Base-by-base conservation (phyloP, 2,113 vertebrate genomes). In the Lepisosteus osseus region DNA sequence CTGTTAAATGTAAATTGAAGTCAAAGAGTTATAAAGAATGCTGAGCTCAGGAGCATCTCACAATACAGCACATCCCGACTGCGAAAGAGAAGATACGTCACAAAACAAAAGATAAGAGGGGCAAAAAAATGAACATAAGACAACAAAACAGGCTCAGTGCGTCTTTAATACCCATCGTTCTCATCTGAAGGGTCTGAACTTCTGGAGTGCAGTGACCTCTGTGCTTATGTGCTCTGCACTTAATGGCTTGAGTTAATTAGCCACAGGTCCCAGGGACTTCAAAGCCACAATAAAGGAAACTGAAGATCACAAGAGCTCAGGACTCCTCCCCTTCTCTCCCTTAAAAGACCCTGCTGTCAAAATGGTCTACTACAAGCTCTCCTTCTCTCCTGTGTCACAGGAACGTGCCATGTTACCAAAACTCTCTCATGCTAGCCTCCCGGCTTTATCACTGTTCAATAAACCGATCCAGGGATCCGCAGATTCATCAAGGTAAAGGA, bases 171-270 rank as follows among this genome's bases (percentile, higher is more conserved):
- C 47, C 1, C 1, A 9, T 9, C 47, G 9, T 51, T 51, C 47
- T 3, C 47, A 9, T 51, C 47, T 51, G 47, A 51, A 51, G 47
- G 47, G 47, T 77, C 69, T 71, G 72, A 82, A 86, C 74, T 80
- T 73, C 71, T 65, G 72, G 74, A 75, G 73, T 69, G 80, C 74
- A 68, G 71, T 70, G 76, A 82, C 65, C 77, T 51, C 0, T 71
- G 69, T 75, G 73, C 54, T 67, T 64, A 73, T 77, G 51, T 61
- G 74, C 72, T 81, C 77, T 76, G 72, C 67, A 76, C 80, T 78
- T 72, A 79, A 77, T 67, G 74, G 76, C 80, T 14, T 61, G 29
- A 81, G 71, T 77, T 78, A 79, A 81, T 75, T 80, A 79, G 77
- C 72, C 76, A 73, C 73, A 77, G 69, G 75, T 70, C 70, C 77